These are phyloP conservation scores for Euwallacea similis DNA, from an alignment of 1,140 invertebrate species.

Conservation along the genomic window DNA sequence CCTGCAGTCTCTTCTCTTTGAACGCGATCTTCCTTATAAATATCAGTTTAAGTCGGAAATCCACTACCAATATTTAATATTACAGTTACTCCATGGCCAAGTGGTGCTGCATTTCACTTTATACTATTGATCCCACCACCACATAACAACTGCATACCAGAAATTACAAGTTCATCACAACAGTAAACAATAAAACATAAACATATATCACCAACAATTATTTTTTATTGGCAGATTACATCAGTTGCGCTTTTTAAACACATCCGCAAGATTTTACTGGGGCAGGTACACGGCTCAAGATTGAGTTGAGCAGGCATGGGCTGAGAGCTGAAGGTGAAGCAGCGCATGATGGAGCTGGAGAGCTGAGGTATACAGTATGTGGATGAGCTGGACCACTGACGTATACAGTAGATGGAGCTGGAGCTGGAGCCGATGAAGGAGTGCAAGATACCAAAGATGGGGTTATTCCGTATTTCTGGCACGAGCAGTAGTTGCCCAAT, in stretches of 20 bases:
- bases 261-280: neutral
- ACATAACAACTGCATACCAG: too few species aligned
- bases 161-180: too few species aligned
- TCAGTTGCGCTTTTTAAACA: neutral
- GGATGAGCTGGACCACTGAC: neutral
- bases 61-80: too few species aligned
- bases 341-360: constrained; percentile 10
- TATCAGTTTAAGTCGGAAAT: too few species aligned
- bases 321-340: neutral
- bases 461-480: constrained; percentile 28
- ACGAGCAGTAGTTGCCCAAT: constrained; percentile 22
- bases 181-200: too few species aligned
- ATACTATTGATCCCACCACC: too few species aligned
- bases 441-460: constrained; percentile 6
- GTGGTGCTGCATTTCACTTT: too few species aligned
- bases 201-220: too few species aligned
- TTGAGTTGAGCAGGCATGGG: neutral
- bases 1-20: too few species aligned
- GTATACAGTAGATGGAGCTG: constrained; percentile 1
- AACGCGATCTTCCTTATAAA: too few species aligned
- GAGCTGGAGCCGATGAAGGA: neutral
- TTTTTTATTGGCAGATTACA: too few species aligned
- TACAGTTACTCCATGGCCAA: too few species aligned
- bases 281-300: neutral
- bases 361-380: neutral